Conservation (phyloP, 2,888 invertebrate genomes). For the Drosophila quinaria region DNA sequence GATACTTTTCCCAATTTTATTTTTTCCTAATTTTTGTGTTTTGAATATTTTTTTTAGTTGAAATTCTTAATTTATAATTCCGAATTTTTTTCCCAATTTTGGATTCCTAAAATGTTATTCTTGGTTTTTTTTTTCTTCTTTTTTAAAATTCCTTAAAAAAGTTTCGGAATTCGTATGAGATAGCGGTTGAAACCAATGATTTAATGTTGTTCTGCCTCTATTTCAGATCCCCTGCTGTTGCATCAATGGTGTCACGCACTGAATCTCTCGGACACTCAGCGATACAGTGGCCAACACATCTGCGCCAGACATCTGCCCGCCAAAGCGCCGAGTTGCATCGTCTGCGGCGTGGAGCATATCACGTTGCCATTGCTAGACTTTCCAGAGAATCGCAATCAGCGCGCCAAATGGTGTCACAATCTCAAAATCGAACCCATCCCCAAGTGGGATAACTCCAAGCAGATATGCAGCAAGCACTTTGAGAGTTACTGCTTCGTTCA, state of each 20-base stretch:
- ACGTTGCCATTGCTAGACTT: slow-evolving; percentile 63
- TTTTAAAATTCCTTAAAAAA: no score
- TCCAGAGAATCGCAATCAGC: slow-evolving; percentile 66
- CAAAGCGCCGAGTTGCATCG: slow-evolving; percentile 49
- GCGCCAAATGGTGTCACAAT: slow-evolving; percentile 74
- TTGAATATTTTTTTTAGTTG: no score
- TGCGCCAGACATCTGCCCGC: slow-evolving; percentile 60
- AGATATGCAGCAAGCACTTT: slow-evolving; percentile 77
- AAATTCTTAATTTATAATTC: no score
- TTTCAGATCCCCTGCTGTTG: slow-evolving; percentile 50
- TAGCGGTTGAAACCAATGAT: not conserved
- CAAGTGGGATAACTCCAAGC: slow-evolving; percentile 65
- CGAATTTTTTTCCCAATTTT: no score
- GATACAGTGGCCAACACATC: slow-evolving; percentile 48
- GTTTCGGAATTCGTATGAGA: no score
- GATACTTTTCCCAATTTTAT: no score
- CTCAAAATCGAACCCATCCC: slow-evolving; percentile 65
- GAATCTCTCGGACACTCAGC: slow-evolving; percentile 41
- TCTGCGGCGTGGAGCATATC: slow-evolving; percentile 53
- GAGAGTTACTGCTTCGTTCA: slow-evolving; percentile 60
- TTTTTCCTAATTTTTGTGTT: no score
- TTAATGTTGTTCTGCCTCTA: not conserved
- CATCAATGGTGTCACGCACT: slow-evolving; percentile 66
- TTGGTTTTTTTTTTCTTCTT: no score
- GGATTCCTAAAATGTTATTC: no score